Conservation (phyloP, 2,888 invertebrate species). For the Myathropa florea region DNA sequence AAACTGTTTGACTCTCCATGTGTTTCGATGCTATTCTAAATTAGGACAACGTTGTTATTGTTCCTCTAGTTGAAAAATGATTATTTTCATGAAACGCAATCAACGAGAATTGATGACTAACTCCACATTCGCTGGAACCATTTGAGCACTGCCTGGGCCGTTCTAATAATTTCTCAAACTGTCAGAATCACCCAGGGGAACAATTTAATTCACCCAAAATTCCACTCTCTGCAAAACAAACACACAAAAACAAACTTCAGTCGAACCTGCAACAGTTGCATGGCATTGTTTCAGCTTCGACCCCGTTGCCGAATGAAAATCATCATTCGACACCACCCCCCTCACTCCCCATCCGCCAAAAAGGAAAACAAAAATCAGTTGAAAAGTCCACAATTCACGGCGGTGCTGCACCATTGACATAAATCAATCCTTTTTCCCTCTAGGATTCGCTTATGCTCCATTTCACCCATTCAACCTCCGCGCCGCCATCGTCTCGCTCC, state of each 20-base stretch:
- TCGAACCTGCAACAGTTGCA: constrained; percentile 57
- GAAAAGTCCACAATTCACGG: background rate
- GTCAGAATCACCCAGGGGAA: constrained; percentile 37
- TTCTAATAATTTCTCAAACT: constrained; percentile 31
- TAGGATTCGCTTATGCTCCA: background rate
- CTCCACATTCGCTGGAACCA: background rate
- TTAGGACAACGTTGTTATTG: no score
- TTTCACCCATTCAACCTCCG: background rate
- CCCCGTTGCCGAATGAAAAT: background rate
- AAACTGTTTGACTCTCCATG: no score
- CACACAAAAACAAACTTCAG: background rate
- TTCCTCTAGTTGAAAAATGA: constrained; percentile 11
- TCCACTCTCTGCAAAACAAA: background rate
- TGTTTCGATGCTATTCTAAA: no score
- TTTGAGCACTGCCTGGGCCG: background rate
- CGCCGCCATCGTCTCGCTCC: background rate
- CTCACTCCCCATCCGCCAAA: background rate
- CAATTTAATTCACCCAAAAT: constrained; percentile 20
- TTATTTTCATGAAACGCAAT: constrained; percentile 21
- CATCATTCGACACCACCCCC: background rate
- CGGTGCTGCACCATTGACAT: constrained; percentile 36
- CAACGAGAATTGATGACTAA: constrained; percentile 22
- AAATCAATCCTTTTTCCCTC: constrained; percentile 35
- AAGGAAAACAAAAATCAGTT: background rate
- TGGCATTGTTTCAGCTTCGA: background rate